These are phyloP conservation scores for cattle (Bos taurus) DNA, from an alignment of 2,113 vertebrate species.

Conservation along the genomic window DNA sequence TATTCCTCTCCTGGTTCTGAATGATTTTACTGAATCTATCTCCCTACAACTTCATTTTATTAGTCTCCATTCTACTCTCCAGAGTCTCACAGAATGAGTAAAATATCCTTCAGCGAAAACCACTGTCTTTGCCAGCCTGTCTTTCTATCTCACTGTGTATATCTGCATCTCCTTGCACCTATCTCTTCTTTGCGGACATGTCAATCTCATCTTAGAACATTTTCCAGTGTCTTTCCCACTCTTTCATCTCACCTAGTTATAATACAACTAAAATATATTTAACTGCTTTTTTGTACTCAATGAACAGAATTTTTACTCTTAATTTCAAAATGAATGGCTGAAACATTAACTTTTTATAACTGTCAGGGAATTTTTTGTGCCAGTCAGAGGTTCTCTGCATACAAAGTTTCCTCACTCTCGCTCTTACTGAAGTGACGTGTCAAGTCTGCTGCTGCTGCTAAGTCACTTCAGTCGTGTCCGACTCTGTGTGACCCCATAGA, in stretches of 20 bases:
- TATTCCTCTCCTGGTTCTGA: background rate
- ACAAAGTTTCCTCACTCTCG: background rate
- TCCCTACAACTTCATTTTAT: background rate
- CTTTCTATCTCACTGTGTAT: background rate
- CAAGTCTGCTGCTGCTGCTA: too few relatives aligned
- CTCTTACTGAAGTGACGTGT: background rate
- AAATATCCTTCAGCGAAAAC: background rate
- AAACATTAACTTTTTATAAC: background rate
- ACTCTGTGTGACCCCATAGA: too few relatives aligned
- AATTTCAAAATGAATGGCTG: background rate
- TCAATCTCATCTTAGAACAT: background rate
- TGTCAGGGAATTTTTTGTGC: background rate
- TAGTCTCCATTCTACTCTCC: background rate
- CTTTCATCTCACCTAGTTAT: background rate
- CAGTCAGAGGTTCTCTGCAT: background rate
- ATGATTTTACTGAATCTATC: background rate
- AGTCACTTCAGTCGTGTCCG: too few relatives aligned
- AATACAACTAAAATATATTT: background rate
- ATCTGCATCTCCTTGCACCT: background rate
- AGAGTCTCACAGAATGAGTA: background rate
- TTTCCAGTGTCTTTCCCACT: background rate
- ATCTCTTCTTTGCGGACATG: background rate
- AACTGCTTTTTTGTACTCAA: constrained; percentile 6
- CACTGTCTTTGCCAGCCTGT: background rate
- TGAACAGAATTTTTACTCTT: constrained; percentile 2